A percentile compares a stretch with the other conserved stretches of the same genome.
Evolutionary conservation across 1,140 invertebrate species (phyloP).

Genomic region (Drosophila kikkawai): DNA sequence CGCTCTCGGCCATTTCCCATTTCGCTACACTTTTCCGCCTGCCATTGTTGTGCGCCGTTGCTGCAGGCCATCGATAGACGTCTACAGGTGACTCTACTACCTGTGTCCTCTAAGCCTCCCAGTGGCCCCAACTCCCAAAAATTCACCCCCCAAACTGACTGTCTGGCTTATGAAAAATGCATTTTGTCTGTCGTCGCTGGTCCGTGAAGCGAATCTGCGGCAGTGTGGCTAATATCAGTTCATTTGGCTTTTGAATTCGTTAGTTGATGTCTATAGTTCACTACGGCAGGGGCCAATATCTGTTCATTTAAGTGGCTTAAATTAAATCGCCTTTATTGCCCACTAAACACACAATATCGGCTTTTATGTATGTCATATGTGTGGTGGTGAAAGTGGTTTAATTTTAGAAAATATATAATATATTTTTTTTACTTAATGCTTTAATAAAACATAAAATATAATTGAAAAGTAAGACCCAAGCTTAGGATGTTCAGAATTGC

Average conservation of each 20-base stretch:
- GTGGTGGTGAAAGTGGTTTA: background rate
- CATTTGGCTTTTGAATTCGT: slow-evolving; percentile 61
- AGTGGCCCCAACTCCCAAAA: background rate
- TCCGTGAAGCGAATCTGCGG: slow-evolving; percentile 53
- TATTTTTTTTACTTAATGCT: background rate
- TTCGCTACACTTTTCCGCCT: slow-evolving; percentile 21
- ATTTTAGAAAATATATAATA: background rate
- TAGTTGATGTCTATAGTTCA: slow-evolving; percentile 43
- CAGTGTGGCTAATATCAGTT: slow-evolving; percentile 64
- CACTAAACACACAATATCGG: background rate
- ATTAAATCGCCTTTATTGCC: slow-evolving; percentile 25
- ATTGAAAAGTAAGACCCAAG: no score
- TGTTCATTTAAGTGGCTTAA: slow-evolving; percentile 43
- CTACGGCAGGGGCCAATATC: slow-evolving; percentile 24
- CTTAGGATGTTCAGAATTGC: background rate
- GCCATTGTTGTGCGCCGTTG: slow-evolving; percentile 55
- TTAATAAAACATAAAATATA: background rate
- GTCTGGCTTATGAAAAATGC: slow-evolving; percentile 81
- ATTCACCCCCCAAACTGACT: slow-evolving; percentile 15
- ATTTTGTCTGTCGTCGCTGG: slow-evolving; percentile 66
- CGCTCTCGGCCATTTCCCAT: slow-evolving; percentile 60
- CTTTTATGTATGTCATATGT: background rate
- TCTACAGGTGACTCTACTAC: slow-evolving; percentile 54
- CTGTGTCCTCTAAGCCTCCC: slow-evolving; percentile 14
- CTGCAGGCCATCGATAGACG: slow-evolving; percentile 62